Conservation (phyloP, 2,113 vertebrate genomes). For the Meleagris gallopavo region DNA sequence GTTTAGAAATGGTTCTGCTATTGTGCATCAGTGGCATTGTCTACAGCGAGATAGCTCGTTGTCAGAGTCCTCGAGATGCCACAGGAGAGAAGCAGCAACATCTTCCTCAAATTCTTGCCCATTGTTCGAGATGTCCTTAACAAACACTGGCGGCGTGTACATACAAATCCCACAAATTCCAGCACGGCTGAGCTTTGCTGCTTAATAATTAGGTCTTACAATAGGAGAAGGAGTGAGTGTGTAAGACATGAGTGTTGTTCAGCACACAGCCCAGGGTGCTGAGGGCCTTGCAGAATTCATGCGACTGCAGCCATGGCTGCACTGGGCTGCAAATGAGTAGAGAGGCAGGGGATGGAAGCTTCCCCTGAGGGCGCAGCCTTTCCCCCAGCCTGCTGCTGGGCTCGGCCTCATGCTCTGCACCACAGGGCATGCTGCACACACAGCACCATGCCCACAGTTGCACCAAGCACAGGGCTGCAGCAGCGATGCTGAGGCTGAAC, state of each 20-base stretch:
- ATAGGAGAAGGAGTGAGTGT: background rate
- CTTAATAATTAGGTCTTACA: background rate
- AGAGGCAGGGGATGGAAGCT: accelerated
- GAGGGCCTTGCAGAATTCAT: background rate
- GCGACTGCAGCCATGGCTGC: accelerated
- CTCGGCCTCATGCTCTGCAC: background rate
- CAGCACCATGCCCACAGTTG: accelerated
- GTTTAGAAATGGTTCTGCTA: background rate
- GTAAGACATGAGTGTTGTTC: background rate
- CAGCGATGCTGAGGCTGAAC: background rate
- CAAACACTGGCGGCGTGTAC: background rate
- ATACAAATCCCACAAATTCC: background rate
- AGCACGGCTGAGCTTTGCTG: background rate
- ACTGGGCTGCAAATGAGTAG: background rate
- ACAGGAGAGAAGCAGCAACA: background rate
- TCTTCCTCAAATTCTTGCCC: background rate
- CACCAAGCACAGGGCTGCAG: background rate
- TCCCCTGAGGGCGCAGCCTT: accelerated
- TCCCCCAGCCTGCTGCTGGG: background rate
- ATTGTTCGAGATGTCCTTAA: background rate
- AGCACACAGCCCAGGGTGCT: accelerated
- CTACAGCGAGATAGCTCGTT: background rate
- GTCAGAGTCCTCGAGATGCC: slow-evolving; percentile 6
- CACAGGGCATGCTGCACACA: accelerated
- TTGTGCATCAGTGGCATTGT: slow-evolving; percentile 65